Percentiles rank a stretch among this genome's conserved stretches.
Evolutionary conservation across 2,888 invertebrate genomes (phyloP).

Genomic region (Herminia tarsipennalis): DNA sequence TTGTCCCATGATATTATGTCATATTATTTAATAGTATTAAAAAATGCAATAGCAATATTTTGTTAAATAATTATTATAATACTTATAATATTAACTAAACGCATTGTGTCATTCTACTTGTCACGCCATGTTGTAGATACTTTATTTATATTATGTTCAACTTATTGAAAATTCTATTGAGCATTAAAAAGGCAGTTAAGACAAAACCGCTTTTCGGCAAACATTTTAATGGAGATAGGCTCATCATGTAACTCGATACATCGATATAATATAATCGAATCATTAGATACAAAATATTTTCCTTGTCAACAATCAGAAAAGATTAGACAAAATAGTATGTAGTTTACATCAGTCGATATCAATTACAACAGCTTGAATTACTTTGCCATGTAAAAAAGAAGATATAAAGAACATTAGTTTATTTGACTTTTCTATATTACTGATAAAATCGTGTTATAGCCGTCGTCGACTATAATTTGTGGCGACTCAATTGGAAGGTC

Average conservation of each 20-base stretch:
- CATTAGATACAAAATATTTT: conserved; percentile 43
- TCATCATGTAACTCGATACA: conserved; percentile 9
- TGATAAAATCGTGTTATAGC: conserved; percentile 68
- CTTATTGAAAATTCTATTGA: no score
- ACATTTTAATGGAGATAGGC: not conserved
- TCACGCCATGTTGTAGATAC: no score
- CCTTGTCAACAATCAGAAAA: conserved; percentile 47
- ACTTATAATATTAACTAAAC: no score
- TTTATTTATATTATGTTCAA: no score
- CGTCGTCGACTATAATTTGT: conserved; percentile 53
- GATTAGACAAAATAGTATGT: conserved; percentile 54
- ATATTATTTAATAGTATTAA: no score
- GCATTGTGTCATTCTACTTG: no score
- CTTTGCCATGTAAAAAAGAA: conserved; percentile 58
- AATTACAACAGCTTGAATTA: conserved; percentile 58
- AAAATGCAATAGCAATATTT: no score
- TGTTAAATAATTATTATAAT: no score
- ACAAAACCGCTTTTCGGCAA: no score
- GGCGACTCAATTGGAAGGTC: conserved; percentile 70
- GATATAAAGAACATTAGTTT: conserved; percentile 62
- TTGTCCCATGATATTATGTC: no score
- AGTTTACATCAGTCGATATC: conserved; percentile 52
- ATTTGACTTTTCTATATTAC: conserved; percentile 59
- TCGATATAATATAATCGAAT: conserved; percentile 36
- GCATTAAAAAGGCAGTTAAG: no score